Evolutionary conservation across 2,113 vertebrate species (phyloP), one percentile per base, ranked within the genome.

Genomic region (Ochotona princeps): DNA sequence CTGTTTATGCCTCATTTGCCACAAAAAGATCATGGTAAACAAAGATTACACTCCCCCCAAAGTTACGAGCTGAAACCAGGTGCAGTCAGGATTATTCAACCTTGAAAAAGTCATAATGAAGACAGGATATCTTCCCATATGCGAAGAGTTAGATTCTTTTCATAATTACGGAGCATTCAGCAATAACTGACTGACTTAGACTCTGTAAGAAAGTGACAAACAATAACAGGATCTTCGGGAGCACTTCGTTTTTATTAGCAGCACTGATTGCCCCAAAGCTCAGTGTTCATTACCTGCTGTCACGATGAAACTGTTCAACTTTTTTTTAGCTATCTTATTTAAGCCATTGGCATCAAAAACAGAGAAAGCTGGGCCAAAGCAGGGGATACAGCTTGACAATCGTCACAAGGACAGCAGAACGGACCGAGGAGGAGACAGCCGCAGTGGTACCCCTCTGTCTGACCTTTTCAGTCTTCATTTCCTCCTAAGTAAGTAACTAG

Each of bases 131-230:
- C 97, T 98, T 97, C 97, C 98, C 98, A 97, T 97, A 98, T 97
- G 97, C 95, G 30, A 97, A 97, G 97, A 98, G 97, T 96, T 98
- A 97, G 97, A 98, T 97, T 98, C 98, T 96, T 98, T 98, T 98
- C 98, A 98, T 98, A 98, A 98, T 98, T 98, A 98, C 90, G 96
- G 93, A 96, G 96, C 97, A 98, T 98, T 98, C 98, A 98, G 97
- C 98, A 98, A 97, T 94, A 95, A 98, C 96, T 97, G 97, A 97
- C 97, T 97, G 89, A 97, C 97, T 97, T 82, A 92, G 92, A 97
- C 97, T 96, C 96, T 93, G 96, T 96, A 97, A 97, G 96, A 97
- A 93, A 89, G 94, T 97, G 93, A 97, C 97, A 95, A 97, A 98
- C 97, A 98, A 97, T 97, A 97, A 95, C 0, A 17, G 88, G 87